Base-by-base conservation (phyloP, 1,140 invertebrate species). In the Ectropis grisescens region DNA sequence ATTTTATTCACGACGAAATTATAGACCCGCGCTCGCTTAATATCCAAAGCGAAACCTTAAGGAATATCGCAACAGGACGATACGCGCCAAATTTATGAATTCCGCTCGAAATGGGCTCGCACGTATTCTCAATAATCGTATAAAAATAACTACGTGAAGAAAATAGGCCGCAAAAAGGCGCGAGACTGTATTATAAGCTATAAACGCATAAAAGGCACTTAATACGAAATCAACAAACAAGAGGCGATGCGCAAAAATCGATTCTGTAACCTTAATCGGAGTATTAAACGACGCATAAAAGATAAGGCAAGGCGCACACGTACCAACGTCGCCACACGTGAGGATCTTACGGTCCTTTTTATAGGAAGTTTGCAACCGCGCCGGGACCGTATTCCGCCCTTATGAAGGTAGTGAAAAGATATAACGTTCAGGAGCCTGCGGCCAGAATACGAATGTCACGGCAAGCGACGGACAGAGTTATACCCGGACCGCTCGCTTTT, bases 341-440 rank as follows among this genome's bases (percentile, higher is more conserved):
- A 19, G 16, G 3, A 19, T 19, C 16, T 19, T 19, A 19, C 8
- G 16, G 16, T 3, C 16, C 16, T 19, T 8, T 53, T 53, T 49
- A 54, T 54, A 54, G 42, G 39, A 43, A 49, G 37, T 53, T 53
- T 42, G 50, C 35, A 53, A 45, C 35, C 51, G 22, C 37, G 33
- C 31, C 32, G 33, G 39, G 16, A 3, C 3, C 8, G 2, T 10
- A 26, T 2, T 2, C 24, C 33, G 42, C 40, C 43, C 42, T 50
- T 55, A 50, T 39, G 47, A 39, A 40, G 38, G 46, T 41, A 38
- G 46, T 54, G 46, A 54, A 54, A 54, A 55, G 51, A 55, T 55
- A 50, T 49, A 38, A 47, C 51, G 29, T 24, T 35, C 28, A 16
- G 22, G 12, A 10, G 24, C 22, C 33, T 40, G 35, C 31, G 37